A percentile compares a stretch with the other conserved stretches of the same genome.
phyloP scores from a whole-genome alignment of 2,797 vertebrate genomes.

The Crenuchus spilurus region DNA sequence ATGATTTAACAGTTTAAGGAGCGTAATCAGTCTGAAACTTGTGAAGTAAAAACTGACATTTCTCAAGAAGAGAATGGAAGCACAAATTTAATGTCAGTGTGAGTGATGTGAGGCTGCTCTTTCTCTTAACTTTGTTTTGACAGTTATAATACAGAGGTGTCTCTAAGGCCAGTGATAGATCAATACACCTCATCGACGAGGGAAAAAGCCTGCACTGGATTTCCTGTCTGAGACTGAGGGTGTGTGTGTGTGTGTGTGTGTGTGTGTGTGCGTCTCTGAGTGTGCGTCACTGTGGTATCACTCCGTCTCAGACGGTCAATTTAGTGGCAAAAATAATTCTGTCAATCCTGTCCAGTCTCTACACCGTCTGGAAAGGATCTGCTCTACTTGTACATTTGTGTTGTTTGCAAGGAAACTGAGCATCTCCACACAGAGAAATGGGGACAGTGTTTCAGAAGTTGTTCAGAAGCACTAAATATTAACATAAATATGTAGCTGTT shows the following conservation, averaged over 20 bases:
- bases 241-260: conserved; percentile 39
- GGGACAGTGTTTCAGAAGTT: not conserved
- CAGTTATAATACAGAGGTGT: not conserved
- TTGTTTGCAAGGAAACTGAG: conserved; percentile 30
- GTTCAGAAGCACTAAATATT: not conserved
- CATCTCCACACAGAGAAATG: not conserved
- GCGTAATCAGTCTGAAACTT: not conserved
- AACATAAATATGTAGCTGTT: not conserved
- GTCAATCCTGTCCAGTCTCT: conserved; percentile 20
- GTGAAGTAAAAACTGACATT: not conserved
- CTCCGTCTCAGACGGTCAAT: conserved; percentile 27
- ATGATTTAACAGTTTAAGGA: too few relatives aligned
- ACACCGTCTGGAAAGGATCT: not conserved
- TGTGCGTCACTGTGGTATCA: conserved; percentile 38
- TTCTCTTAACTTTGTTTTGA: conserved; percentile 10
- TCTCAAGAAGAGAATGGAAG: not conserved
- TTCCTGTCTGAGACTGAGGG: conserved; percentile 34
- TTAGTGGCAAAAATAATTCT: conserved; percentile 32
- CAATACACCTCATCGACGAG: conserved; percentile 14
- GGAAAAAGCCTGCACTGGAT: conserved; percentile 46
- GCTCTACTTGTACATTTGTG: conserved; percentile 9
- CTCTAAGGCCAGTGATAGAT: conserved; percentile 5
- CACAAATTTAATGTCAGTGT: not conserved
- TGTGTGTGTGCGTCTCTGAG: conserved; percentile 39
- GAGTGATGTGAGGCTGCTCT: not conserved